Evolutionary conservation across 2,797 vertebrate species (phyloP).

Genomic region (Enteromius anoplus): DNA sequence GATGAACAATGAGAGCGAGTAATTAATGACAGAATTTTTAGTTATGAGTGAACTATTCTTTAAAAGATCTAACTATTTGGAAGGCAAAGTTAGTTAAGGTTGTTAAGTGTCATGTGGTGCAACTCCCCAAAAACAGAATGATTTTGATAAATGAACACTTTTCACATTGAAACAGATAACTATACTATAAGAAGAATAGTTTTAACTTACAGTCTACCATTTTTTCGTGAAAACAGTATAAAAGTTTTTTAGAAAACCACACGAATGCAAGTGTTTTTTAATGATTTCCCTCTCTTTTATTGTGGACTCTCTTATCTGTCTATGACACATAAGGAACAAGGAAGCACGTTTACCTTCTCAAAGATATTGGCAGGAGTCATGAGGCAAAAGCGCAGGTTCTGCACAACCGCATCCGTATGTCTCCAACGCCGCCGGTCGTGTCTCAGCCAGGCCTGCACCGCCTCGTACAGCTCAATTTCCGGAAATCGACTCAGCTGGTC

Average conservation of each 20-base stretch:
- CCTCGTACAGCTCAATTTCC: conserved; percentile 97
- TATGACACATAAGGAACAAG: background rate
- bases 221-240: background rate
- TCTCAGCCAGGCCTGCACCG: conserved; percentile 95
- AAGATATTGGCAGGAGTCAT: conserved; percentile 98
- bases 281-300: background rate
- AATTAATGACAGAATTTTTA: too few species aligned
- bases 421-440: conserved; percentile 98
- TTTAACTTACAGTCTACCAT: background rate
- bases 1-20: too few species aligned
- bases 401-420: conserved; percentile 96
- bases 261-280: background rate
- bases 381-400: conserved; percentile 98
- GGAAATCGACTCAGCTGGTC: conserved; percentile 95
- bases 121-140: background rate
- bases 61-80: background rate
- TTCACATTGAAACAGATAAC: background rate
- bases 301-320: background rate
- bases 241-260: background rate
- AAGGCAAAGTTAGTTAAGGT: background rate
- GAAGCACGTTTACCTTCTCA: conserved; percentile 85
- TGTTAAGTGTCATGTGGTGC: background rate
- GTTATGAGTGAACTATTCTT: too few species aligned
- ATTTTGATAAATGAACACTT: background rate
- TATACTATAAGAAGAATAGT: background rate